Evolutionary conservation across 2,113 vertebrate genomes (phyloP), one percentile per base, ranked within the genome.

Genomic region (Oophaga pumilio): DNA sequence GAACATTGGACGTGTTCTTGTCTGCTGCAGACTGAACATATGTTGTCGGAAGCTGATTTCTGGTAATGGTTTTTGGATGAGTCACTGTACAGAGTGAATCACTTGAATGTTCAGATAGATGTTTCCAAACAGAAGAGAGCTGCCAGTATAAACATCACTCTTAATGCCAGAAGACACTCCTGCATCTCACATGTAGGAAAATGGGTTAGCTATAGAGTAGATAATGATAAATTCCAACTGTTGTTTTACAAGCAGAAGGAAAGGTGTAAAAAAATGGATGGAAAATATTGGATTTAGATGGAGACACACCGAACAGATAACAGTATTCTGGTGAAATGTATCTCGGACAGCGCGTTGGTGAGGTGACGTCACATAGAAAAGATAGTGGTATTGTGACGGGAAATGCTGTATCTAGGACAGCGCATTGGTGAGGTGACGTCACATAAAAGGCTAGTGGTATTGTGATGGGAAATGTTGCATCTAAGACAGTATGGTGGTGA

Each of bases 71-170:
- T 60, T 62, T 26, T 17, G 57, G 57, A 80, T 80, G 56, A 80
- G 78, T 80, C 78, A 80, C 18, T 28, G 24, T 53, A 77, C 1
- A 17, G 77, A 50, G 12, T 60, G 56, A 80, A 60, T 80, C 56
- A 80, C 14, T 20, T 20, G 26, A 28, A 82, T 64, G 28, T 64
- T 49, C 59, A 49, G 79, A 81, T 33, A 20, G 24, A 81, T 1
- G 57, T 64, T 82, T 60, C 59, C 79, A 62, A 82, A 82, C 79
- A 82, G 26, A 13, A 53, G 18, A 22, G 20, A 20, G 18, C 79
- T 82, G 79, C 59, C 57, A 82, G 33, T 43, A 82, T 64, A 82
- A 82, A 82, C 33, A 82, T 28, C 33, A 18, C 78, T 22, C 1
- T 28, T 60, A 33, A 1, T 2, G 56, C 10, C 79, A 64, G 79